These are phyloP conservation scores for Abrostola triplasia DNA, from an alignment of 2,888 invertebrate species.

Conservation along the genomic window DNA sequence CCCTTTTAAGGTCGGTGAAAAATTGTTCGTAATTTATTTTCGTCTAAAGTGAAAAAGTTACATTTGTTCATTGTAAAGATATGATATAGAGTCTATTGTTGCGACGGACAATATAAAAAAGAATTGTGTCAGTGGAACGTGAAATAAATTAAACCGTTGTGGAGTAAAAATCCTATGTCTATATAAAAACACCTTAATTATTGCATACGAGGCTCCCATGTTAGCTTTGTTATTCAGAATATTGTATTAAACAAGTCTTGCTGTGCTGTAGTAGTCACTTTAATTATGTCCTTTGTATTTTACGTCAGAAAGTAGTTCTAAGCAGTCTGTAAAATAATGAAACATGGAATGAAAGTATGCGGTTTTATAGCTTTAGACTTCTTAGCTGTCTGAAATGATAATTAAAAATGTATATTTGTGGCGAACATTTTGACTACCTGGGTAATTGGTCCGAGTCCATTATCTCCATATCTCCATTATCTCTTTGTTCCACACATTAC, in stretches of 20 bases:
- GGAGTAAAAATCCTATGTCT: constrained; percentile 37
- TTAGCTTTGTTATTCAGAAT: constrained; percentile 32
- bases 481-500: constrained; percentile 19
- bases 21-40: constrained; percentile 61
- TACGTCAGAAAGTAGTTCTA: no score
- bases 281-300: no score
- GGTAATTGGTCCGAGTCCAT: no score
- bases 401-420: no score
- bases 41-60: constrained; percentile 54
- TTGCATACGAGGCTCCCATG: constrained; percentile 23
- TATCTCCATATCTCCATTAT: no score
- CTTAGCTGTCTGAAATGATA: no score
- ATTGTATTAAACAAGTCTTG: no score
- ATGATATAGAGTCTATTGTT: constrained; percentile 50
- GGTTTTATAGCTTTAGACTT: no score
- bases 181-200: constrained; percentile 34
- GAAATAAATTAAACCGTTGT: constrained; percentile 45
- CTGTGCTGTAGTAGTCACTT: no score
- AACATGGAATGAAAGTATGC: no score
- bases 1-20: constrained; percentile 57
- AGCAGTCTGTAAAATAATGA: no score
- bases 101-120: constrained; percentile 42
- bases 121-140: constrained; percentile 41
- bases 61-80: constrained; percentile 50
- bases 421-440: no score